Conservation (phyloP, 1,140 invertebrate species). For the Orchestia grillus region DNA sequence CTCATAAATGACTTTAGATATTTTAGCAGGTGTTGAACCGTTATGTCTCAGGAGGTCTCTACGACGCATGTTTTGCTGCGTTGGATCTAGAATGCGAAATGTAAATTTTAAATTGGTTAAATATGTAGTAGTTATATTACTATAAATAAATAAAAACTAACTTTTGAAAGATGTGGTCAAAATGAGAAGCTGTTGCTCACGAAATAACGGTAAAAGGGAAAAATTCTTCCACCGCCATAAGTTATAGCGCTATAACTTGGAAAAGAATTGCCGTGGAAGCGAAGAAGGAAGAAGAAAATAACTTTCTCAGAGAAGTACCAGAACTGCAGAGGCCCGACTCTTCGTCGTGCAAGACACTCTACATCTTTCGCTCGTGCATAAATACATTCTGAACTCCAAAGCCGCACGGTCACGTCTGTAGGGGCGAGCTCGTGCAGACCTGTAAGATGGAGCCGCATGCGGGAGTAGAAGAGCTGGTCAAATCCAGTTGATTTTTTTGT, state of each 20-base stretch:
- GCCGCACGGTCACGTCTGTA: not conserved
- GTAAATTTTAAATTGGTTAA: too few species aligned
- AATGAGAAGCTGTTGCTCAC: too few species aligned
- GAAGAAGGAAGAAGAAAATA: too few species aligned
- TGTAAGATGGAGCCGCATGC: not conserved
- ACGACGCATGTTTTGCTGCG: not conserved
- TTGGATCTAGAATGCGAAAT: too few species aligned
- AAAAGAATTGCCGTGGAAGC: not conserved
- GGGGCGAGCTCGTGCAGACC: not conserved
- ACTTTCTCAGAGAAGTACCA: not conserved
- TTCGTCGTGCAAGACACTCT: not conserved
- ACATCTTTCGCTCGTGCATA: not conserved
- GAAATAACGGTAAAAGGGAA: too few species aligned
- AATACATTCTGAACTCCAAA: not conserved
- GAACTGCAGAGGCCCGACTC: not conserved
- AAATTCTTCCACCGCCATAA: too few species aligned
- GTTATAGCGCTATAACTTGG: not conserved
- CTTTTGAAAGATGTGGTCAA: too few species aligned
- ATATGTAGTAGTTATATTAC: too few species aligned
- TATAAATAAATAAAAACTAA: too few species aligned
- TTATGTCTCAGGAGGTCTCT: not conserved
- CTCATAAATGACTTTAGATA: not conserved
- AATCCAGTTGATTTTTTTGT: not conserved
- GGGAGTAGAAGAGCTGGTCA: not conserved
- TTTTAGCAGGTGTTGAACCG: not conserved